These are phyloP conservation scores for cattle (Bos taurus) DNA, from an alignment of 2,113 vertebrate species.

Conservation along the genomic window ARS-UCD2.0 NC_037351.1:41910001-41910500, in stretches of 20 bases:
- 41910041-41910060: background rate
- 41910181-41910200: background rate
- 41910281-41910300: background rate
- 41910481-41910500: background rate
- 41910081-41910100: background rate
- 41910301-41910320: background rate
- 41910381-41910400: background rate
- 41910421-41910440: background rate
- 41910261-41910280: background rate
- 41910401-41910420: background rate
- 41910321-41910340: background rate
- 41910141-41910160: background rate
- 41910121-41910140: background rate
- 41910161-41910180: background rate
- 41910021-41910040: background rate
- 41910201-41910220: background rate
- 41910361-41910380: background rate
- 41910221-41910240: background rate
- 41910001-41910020: background rate
- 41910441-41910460: background rate
- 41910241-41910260: background rate
- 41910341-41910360: background rate
- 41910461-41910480: background rate
- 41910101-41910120: background rate
- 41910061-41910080: background rate